Base-by-base conservation (phyloP, 1,140 invertebrate genomes). In the Ceratina japonica region DNA sequence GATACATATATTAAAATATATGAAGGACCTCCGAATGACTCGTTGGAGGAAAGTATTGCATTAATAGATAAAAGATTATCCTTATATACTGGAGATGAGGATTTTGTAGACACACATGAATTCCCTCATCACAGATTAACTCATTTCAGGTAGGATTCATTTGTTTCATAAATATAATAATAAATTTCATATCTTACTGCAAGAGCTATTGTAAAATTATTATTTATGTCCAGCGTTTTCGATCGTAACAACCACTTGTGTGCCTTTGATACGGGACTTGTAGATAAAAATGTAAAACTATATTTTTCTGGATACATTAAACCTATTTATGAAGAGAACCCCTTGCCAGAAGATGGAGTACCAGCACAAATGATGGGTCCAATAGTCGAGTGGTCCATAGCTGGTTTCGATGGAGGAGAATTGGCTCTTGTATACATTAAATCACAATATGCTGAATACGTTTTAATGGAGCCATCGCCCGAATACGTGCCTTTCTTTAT, bases 311-410 rank as follows among this genome's bases (percentile, higher is more conserved):
- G 97, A 1, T 96, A 95, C 86, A 93, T 98, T 5, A 97, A 97
- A 91, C 94, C 96, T 16, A 95, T 98, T 81, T 97, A 95, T 92
- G 95, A 95, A 82, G 96, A 97, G 62, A 94, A 95, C 84, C 87
- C 95, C 18, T 93, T 93, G 54, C 90, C 94, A 79, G 95, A 96
- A 88, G 95, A 95, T 87, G 97, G 97, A 51, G 94, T 97, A 71
- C 94, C 96, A 8, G 94, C 95, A 0, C 95, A 95, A 88, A 95
- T 96, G 90, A 93, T 97, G 84, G 97, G 97, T 7, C 97, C 97
- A 12, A 97, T 98, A 87, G 96, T 96, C 89, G 96, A 96, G 92
- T 98, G 97, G 97, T 97, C 94, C 94, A 94, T 96, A 24, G 94
- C 96, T 81, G 97, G 96, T 37, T 96, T 95, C 91, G 97, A 98